Evolutionary conservation across 2,797 vertebrate species (phyloP).

Genomic region (Sebastes cheni): DNA sequence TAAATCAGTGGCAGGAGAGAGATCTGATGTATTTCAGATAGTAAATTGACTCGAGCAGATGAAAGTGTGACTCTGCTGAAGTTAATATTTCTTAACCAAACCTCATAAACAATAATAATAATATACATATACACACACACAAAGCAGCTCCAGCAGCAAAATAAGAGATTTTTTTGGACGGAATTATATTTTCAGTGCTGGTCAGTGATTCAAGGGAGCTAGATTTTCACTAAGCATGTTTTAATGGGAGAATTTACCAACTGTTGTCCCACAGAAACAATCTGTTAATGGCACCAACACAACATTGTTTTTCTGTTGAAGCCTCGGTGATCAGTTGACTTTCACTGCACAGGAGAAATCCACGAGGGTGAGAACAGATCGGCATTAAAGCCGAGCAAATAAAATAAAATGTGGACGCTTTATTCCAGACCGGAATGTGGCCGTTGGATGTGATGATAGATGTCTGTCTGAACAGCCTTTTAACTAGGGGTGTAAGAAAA

Average conservation of each 20-base stretch:
- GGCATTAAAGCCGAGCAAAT: neutral
- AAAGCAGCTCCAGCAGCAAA: neutral
- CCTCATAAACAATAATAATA: neutral
- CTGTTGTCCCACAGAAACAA: neutral
- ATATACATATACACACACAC: accelerated
- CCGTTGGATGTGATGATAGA: neutral
- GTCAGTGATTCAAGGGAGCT: neutral
- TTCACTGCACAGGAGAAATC: neutral
- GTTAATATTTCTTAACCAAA: neutral
- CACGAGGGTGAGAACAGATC: neutral
- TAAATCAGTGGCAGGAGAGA: conserved; percentile 33
- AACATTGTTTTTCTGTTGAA: neutral
- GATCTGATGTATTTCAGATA: conserved; percentile 36
- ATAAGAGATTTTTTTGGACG: neutral
- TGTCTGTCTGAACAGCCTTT: neutral
- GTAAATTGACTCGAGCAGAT: conserved; percentile 27
- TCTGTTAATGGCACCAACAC: neutral
- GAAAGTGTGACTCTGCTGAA: neutral
- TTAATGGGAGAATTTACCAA: neutral
- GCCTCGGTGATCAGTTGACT: neutral
- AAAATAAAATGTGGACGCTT: neutral
- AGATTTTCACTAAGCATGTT: neutral
- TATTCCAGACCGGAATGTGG: neutral
- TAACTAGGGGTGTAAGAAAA: no score
- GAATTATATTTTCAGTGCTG: neutral